Percentiles rank a stretch among this genome's conserved stretches.
Evolutionary conservation across 2,113 vertebrate genomes (phyloP).

Genomic region (Hippopotamus amphibius): DNA sequence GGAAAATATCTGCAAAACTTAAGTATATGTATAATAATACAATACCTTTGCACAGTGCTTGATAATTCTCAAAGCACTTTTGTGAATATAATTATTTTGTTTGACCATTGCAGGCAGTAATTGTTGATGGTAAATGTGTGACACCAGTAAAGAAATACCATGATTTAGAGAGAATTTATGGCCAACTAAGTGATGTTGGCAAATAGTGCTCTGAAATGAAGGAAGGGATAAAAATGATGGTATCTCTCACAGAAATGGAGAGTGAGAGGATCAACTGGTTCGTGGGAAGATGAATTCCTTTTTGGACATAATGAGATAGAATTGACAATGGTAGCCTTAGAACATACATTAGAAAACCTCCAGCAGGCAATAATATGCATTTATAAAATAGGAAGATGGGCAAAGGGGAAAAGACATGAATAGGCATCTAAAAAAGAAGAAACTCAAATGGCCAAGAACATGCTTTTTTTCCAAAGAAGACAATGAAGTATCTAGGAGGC

Average conservation of each 20-base stretch:
- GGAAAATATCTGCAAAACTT: background rate
- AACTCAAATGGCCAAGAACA: background rate
- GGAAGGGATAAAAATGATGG: background rate
- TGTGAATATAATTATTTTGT: slow-evolving; percentile 24
- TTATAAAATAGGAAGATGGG: background rate
- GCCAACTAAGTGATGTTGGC: background rate
- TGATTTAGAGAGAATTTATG: slow-evolving; percentile 11
- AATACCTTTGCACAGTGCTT: background rate
- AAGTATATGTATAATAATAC: background rate
- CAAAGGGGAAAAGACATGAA: background rate
- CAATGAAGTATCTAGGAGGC: background rate
- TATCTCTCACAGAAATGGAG: background rate
- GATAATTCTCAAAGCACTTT: background rate
- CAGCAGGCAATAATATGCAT: background rate
- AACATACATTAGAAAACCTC: background rate
- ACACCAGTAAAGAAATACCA: background rate
- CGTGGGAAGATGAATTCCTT: background rate
- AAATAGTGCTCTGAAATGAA: background rate
- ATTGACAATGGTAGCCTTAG: background rate
- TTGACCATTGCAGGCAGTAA: background rate
- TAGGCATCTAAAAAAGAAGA: background rate
- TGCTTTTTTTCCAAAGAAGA: background rate
- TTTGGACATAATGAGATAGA: background rate
- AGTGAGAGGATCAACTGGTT: background rate
- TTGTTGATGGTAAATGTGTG: background rate